Base-by-base conservation (phyloP, 2,888 invertebrate species). In the Endotricha flammealis region DNA sequence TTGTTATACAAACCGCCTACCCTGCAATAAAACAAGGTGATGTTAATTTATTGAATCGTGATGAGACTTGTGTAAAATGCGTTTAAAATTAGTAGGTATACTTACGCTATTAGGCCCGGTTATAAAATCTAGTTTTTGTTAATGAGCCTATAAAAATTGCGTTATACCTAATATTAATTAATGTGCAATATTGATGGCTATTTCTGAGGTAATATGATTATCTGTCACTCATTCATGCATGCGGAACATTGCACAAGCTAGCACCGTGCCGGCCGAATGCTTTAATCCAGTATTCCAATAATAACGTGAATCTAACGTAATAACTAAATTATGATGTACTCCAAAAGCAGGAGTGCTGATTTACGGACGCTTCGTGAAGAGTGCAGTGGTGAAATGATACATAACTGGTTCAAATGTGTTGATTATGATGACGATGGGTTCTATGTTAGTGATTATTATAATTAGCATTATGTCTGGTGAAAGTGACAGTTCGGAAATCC, bases 371-470 rank as follows among this genome's bases (percentile, higher is more conserved):
- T 36, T 36, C 13, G 23, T 23, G 35, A 33, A 37, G 20, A 35
- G 32, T 25, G 23, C 9, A 14, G 32, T 14, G 12, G 9, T 25
- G 38, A 27, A 34, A 60, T 54, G 51, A 59, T 63, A 52, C 61
- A 56, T 44, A 50, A 64, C 50, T 71, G 68, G 69, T 53, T 68
- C 4, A 62, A 64, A 38, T 66, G 62, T 39, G 50, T 64, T 41
- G 49, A 61, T 32, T 51, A 57, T 33, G 45, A 50, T 16, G 44
- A 47, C 23, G 38, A 56, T 6, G 57, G 63, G 32, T 46, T 49
- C 40, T 56, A 60, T 49, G 52, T 52, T 41, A 41, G 51, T 56
- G 24, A 25, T 22, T 22, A 22, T 32, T 23, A 23, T 9, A 12
- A 13, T 32, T 41, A 35, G 12, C 32, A 24, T 48, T 44, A 11